Percentiles rank a stretch among this genome's conserved stretches.
phyloP scores from a whole-genome alignment of 2,888 invertebrate species.

The Amphipyra berbera region DNA sequence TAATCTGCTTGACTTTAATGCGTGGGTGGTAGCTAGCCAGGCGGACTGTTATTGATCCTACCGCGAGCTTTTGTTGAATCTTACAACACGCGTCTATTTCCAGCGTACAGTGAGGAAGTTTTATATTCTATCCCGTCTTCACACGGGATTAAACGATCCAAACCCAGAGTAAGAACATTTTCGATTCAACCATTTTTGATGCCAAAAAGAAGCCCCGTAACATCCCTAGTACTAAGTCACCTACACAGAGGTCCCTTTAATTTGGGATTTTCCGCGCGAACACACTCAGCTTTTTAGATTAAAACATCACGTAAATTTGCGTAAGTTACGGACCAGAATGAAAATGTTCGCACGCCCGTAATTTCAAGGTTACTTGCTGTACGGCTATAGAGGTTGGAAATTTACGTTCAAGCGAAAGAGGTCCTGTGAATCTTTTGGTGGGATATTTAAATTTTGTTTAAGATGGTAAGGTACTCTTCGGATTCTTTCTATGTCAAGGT shows the following conservation, averaged over 20 bases:
- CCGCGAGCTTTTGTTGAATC: too few relatives aligned
- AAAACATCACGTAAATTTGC: slow-evolving; percentile 76
- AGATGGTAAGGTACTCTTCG: background rate
- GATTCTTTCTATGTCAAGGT: too few relatives aligned
- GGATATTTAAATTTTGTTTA: slow-evolving; percentile 29
- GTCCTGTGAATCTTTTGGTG: slow-evolving; percentile 36
- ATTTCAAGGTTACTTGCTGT: slow-evolving; percentile 66
- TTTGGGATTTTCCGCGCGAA: slow-evolving; percentile 68
- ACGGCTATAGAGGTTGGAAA: slow-evolving; percentile 26
- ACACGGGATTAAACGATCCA: too few relatives aligned
- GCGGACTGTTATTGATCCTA: too few relatives aligned
- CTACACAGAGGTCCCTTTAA: slow-evolving; percentile 58
- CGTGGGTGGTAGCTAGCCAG: too few relatives aligned
- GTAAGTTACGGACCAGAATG: slow-evolving; percentile 70
- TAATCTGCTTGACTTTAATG: too few relatives aligned
- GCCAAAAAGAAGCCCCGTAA: background rate
- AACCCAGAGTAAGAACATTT: too few relatives aligned
- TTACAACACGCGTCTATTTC: too few relatives aligned
- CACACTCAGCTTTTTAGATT: slow-evolving; percentile 73
- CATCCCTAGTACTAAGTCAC: slow-evolving; percentile 40
- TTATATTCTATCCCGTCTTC: too few relatives aligned
- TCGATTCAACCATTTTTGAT: background rate
- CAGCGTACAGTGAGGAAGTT: too few relatives aligned
- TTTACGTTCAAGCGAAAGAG: slow-evolving; percentile 46
- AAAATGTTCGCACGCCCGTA: slow-evolving; percentile 66